phyloP scores from a whole-genome alignment of 1,140 invertebrate species.

The Papilio xuthus region DNA sequence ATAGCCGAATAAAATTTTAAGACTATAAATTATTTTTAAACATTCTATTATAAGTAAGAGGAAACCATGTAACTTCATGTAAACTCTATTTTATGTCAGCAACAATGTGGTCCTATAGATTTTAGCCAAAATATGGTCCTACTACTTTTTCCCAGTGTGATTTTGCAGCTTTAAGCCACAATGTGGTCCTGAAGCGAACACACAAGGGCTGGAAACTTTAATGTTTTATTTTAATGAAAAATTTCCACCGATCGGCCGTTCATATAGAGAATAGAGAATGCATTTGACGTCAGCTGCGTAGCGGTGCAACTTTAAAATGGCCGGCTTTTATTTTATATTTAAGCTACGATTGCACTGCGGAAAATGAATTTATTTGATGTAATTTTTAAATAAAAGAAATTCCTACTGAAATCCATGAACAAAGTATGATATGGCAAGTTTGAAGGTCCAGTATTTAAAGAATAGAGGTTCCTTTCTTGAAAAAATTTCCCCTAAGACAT shows the following conservation, averaged over 20 bases:
- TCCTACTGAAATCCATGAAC: no score
- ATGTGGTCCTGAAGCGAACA: conserved; percentile 17
- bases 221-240: conserved; percentile 40
- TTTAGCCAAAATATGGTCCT: neutral
- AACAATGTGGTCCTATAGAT: conserved; percentile 9
- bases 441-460: no score
- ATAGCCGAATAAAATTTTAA: no score
- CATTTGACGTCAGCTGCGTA: conserved; percentile 39
- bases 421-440: no score
- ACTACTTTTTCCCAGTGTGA: no score
- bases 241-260: conserved; percentile 36
- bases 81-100: no score
- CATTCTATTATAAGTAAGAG: no score
- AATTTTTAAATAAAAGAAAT: no score
- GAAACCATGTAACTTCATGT: no score
- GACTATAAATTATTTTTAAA: no score
- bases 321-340: conserved; percentile 35
- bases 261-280: conserved; percentile 37
- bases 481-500: no score
- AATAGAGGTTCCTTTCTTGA: no score
- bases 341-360: conserved; percentile 11
- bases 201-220: conserved; percentile 4
- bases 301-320: conserved; percentile 38
- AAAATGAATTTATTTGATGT: neutral
- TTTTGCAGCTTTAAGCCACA: neutral